Evolutionary conservation across 2,113 vertebrate genomes (phyloP), one percentile per base, ranked within the genome.

Genomic region (Nycticorax nycticorax): DNA sequence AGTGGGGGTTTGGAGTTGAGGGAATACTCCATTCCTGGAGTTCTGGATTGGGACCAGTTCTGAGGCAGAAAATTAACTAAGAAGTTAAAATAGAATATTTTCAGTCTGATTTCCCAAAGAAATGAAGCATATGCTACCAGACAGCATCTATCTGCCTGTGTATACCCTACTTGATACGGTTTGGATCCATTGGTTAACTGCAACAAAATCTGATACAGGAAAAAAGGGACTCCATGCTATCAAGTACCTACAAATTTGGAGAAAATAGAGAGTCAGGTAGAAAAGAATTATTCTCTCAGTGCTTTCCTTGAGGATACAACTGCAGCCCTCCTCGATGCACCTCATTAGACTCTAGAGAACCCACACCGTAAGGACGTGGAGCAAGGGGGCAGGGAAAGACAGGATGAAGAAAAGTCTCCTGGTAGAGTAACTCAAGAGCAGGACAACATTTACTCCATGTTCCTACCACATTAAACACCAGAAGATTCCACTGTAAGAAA

Each of bases 11-110:
- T 74, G 57, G 37, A 79, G 60, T 48, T 75, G 57, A 90, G 88
- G 87, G 76, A 96, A 88, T 95, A 92, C 27, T 57, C 43, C 30
- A 50, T 50, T 79, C 72, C 52, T 88, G 71, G 50, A 83, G 45
- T 60, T 81, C 73, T 69, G 41, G 55, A 82, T 3, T 53, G 55
- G 69, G 52, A 84, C 27, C 19, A 28, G 20, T 91, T 85, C 47
- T 67, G 45, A 85, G 53, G 62, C 35, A 87, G 33, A 45, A 89
- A 86, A 95, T 72, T 23, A 67, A 69, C 18, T 68, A 62, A 81
- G 57, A 75, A 56, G 37, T 24, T 41, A 39, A 74, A 91, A n/a
- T 22, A 53, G 43, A 84, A 32, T 85, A 47, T 76, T 83, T 64
- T 91, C 45, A 76, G 35, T 45, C 37, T 91, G 57, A 83, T 85